Base-by-base conservation (phyloP, 2,797 vertebrate genomes). In the Lacerta bilineata region DNA sequence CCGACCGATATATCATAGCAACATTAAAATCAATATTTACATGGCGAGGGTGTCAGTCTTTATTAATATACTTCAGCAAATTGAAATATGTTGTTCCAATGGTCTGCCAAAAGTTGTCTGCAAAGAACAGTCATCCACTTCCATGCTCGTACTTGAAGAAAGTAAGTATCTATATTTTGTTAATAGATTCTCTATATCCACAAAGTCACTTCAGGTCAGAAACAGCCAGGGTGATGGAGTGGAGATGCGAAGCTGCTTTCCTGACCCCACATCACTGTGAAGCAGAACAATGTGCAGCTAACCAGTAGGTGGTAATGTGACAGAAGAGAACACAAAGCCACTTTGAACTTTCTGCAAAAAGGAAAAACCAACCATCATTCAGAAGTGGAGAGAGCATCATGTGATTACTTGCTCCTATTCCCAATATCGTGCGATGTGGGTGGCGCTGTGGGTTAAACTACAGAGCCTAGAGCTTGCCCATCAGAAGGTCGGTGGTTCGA, bases 51-150 rank as follows among this genome's bases (percentile, higher is more conserved):
- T 85, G 78, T 90, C 87, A 69, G 88, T 15, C 0, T 72, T 86
- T 88, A 76, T 89, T 79, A 87, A 84, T 83, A 17, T 6, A 66
- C 3, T 80, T 87, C 17, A 84, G 55, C n/a, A 90, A 93, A 91
- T 84, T 75, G 90, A 90, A 91, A 89, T 76, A 15, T 0, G 4
- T 20, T 0, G 85, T 74, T 66, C 41, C 8, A 1, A 72, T 17
- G n/a, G 3, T 83, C 27, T 86, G 77, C 18, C 1, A 78, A 69
- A 25, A 18, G 5, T 85, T 85, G 87, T 76, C 36, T n/a, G 82
- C 69, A 89, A 91, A 79, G 80, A 23, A 78, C 15, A 61, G 3
- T 76, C 18, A 75, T 92, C 76, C 84, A 88, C 79, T 76, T 76
- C 71, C 20, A 46, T 69, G 41, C 81, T 86, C 87, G 50, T 87